Conservation (phyloP, 2,888 invertebrate species). For the Mechanitis messenoides region DNA sequence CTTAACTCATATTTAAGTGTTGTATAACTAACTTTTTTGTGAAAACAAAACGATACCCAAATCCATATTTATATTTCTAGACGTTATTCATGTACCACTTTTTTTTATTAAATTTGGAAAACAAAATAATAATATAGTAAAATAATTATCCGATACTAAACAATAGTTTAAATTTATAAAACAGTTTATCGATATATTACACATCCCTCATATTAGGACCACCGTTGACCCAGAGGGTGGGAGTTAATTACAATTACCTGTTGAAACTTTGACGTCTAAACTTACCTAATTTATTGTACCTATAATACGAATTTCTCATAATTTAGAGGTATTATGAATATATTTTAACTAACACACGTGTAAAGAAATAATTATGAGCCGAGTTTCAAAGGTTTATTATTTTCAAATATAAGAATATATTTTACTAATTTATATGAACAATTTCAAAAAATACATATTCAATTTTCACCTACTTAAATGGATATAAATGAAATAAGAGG, state of each 20-base stretch:
- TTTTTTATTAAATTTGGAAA: no score
- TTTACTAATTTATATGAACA: background rate
- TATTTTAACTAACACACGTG: background rate
- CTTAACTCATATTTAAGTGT: background rate
- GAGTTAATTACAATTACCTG: constrained; percentile 28
- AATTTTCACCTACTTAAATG: no score
- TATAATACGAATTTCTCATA: constrained; percentile 21
- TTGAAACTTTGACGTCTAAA: constrained; percentile 26
- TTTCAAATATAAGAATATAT: background rate
- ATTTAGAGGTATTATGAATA: constrained; percentile 10
- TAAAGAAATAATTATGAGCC: background rate
- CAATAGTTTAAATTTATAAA: no score
- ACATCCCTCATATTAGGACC: constrained; percentile 13
- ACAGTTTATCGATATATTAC: background rate
- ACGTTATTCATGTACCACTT: no score
- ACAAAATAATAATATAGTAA: no score
- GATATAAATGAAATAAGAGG: no score
- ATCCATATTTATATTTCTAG: no score
- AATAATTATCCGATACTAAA: no score
- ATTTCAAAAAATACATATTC: no score
- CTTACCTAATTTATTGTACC: constrained; percentile 23
- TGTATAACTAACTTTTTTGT: no score
- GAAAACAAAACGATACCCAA: no score
- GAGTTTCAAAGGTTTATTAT: background rate
- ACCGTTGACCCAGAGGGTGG: constrained; percentile 18